Conservation (phyloP, 2,888 invertebrate genomes). For the Archaeoteleia sp. region DNA sequence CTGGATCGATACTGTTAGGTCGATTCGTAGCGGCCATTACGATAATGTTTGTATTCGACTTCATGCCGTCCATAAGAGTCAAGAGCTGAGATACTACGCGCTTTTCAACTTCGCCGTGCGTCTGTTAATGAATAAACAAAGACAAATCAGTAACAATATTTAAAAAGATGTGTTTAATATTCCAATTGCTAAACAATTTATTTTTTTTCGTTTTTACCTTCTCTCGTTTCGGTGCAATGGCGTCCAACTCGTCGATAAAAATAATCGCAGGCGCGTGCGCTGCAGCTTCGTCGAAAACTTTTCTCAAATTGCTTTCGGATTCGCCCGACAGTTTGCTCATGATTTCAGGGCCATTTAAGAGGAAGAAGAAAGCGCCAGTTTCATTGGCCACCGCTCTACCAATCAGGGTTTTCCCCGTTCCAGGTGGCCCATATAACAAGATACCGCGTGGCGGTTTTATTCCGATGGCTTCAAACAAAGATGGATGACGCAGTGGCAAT, state of each 20-base stretch:
- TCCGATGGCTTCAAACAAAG: slow-evolving; percentile 99
- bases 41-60: slow-evolving; percentile 98
- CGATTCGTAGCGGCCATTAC: slow-evolving; percentile 99
- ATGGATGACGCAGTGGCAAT: slow-evolving; percentile 97
- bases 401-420: slow-evolving; percentile 97
- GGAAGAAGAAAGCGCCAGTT: slow-evolving; percentile 99
- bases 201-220: too few relatives aligned
- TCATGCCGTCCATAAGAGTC: slow-evolving; percentile 99
- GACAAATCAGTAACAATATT: too few relatives aligned
- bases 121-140: too few relatives aligned
- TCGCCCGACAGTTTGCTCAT: slow-evolving; percentile 99
- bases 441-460: slow-evolving; percentile 99
- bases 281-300: slow-evolving; percentile 99
- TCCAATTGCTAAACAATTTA: too few relatives aligned
- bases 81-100: slow-evolving; percentile 98
- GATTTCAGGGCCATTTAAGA: slow-evolving; percentile 88
- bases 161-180: too few relatives aligned
- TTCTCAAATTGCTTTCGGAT: slow-evolving; percentile 98
- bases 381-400: slow-evolving; percentile 99
- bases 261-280: slow-evolving; percentile 99
- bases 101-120: slow-evolving; percentile 98
- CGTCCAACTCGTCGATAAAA: slow-evolving; percentile 99
- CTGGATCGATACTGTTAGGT: slow-evolving; percentile 99
- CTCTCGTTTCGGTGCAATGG: slow-evolving; percentile 99
- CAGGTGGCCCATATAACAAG: slow-evolving; percentile 95